Evolutionary conservation across 2,888 invertebrate genomes (phyloP).

Genomic region (Dicranocentrus wangi): DNA sequence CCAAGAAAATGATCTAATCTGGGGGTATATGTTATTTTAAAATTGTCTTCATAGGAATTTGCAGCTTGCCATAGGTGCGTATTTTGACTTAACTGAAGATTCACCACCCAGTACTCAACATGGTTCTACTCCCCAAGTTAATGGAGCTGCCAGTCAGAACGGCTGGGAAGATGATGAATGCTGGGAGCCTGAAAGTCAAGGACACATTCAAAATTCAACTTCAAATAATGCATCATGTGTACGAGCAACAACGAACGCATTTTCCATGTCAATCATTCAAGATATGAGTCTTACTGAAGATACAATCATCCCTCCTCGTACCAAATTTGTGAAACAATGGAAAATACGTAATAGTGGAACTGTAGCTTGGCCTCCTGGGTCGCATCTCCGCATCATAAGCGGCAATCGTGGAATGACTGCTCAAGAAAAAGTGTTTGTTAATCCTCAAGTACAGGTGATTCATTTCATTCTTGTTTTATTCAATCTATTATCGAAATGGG

Average conservation of each 20-base stretch:
- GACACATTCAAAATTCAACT: not conserved
- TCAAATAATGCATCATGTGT: not conserved
- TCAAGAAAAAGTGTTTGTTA: constrained; percentile 75
- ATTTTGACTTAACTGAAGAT: constrained; percentile 85
- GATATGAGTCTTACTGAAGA: constrained; percentile 87
- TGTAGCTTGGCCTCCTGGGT: constrained; percentile 90
- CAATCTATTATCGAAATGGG: too few species aligned
- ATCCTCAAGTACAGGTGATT: constrained; percentile 72
- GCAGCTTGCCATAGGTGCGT: constrained; percentile 95
- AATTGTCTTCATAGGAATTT: constrained; percentile 84
- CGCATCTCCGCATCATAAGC: constrained; percentile 75
- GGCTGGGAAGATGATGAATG: constrained; percentile 39
- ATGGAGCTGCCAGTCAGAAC: constrained; percentile 38
- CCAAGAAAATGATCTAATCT: too few species aligned
- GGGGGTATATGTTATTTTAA: constrained; percentile 1
- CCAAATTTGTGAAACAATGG: constrained; percentile 91
- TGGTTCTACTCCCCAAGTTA: constrained; percentile 20
- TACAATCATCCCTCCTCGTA: constrained; percentile 83
- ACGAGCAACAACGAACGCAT: constrained; percentile 50
- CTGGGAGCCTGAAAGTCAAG: constrained; percentile 17
- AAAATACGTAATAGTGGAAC: constrained; percentile 89
- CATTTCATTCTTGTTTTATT: too few species aligned
- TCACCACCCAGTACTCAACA: constrained; percentile 74
- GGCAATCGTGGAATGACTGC: constrained; percentile 75
- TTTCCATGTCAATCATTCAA: constrained; percentile 82